phyloP scores from a whole-genome alignment of 92 coral and sea anemone genomes.

The Porites cylindrica region DNA sequence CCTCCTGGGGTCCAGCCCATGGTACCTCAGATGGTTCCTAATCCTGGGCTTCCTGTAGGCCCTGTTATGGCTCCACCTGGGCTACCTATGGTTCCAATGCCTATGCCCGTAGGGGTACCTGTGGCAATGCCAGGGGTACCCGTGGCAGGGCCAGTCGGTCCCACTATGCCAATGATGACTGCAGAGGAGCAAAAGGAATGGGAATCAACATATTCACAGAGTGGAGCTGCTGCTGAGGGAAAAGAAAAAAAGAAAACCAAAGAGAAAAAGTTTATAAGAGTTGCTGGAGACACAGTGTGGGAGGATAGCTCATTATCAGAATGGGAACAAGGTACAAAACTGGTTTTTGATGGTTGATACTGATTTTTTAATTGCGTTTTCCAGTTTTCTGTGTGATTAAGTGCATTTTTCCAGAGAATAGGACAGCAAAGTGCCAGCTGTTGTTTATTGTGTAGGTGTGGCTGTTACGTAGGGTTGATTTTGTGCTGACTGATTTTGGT shows the following conservation, averaged over 20 bases:
- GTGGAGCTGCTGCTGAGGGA: conserved; percentile 70
- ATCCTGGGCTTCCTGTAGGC: conserved; percentile 38
- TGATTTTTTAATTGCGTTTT: no score
- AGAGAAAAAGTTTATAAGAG: conserved; percentile 89
- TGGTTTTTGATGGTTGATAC: neutral
- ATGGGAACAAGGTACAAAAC: conserved; percentile 90
- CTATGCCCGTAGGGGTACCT: conserved; percentile 71
- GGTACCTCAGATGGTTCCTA: conserved; percentile 45
- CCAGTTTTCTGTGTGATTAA: no score
- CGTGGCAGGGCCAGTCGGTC: conserved; percentile 45
- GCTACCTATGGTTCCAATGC: conserved; percentile 74
- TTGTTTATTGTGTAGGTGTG: no score
- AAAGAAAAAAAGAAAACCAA: conserved; percentile 82
- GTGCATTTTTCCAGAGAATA: no score
- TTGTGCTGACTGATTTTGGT: no score
- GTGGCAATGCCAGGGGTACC: conserved; percentile 61
- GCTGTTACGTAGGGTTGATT: no score
- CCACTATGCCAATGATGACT: conserved; percentile 78
- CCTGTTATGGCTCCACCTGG: conserved; percentile 63
- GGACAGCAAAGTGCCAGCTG: no score
- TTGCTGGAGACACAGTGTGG: conserved; percentile 97
- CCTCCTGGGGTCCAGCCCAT: conserved; percentile 37
- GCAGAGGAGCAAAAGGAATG: conserved; percentile 97
- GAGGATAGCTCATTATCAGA: conserved; percentile 87
- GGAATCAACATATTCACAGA: conserved; percentile 95